These are phyloP conservation scores for Drosophila guanche DNA, from an alignment of 1,140 invertebrate genomes.

Conservation along the genomic window DNA sequence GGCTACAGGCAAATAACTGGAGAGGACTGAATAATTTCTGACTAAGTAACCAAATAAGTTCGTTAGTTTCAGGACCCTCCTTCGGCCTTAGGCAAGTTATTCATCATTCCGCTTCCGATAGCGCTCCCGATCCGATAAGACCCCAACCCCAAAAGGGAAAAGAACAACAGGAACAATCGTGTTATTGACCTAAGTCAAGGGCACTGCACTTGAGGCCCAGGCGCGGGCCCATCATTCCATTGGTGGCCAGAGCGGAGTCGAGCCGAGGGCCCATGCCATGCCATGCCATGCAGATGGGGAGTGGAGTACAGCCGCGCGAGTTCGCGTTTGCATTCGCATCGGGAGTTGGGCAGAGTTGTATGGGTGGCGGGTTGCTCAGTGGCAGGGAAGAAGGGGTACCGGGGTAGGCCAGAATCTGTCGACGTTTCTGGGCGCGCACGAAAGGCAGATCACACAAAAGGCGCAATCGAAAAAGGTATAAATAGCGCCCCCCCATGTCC, in stretches of 20 bases:
- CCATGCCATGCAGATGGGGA: slow-evolving; percentile 35
- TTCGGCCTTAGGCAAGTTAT: neutral
- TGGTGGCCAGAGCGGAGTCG: slow-evolving; percentile 24
- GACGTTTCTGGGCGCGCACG: slow-evolving; percentile 60
- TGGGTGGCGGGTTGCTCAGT: neutral
- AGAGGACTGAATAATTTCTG: too few species aligned
- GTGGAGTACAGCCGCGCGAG: slow-evolving; percentile 36
- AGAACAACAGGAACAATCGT: slow-evolving; percentile 10
- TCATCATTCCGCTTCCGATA: neutral
- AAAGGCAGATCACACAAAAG: slow-evolving; percentile 47
- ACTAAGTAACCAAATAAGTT: too few species aligned
- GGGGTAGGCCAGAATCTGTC: slow-evolving; percentile 9
- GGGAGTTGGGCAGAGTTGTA: slow-evolving; percentile 8
- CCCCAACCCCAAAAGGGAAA: neutral
- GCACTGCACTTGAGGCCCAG: slow-evolving; percentile 49
- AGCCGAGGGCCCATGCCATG: neutral
- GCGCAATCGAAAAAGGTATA: slow-evolving; percentile 34
- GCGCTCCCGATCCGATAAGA: too few species aligned
- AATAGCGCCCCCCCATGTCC: slow-evolving; percentile 57
- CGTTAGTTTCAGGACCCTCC: neutral
- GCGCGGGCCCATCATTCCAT: slow-evolving; percentile 12
- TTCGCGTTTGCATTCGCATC: slow-evolving; percentile 31
- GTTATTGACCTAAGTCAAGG: slow-evolving; percentile 71
- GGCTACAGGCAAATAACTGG: too few species aligned
- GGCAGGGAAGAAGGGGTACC: neutral